phyloP scores from a whole-genome alignment of 2,888 invertebrate genomes.

The Volucella zonaria region DNA sequence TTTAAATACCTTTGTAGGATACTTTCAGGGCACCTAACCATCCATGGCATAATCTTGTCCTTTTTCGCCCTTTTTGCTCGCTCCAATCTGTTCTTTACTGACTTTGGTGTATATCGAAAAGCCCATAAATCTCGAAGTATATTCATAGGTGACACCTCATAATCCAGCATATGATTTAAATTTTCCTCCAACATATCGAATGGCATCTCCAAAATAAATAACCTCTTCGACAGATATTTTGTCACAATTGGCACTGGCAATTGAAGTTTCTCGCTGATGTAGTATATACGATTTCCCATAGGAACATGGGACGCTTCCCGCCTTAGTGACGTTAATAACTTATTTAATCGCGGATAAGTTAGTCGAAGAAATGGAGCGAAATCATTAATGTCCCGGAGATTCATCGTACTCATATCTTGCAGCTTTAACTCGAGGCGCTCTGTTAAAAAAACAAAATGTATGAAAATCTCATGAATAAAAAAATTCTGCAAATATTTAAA shows the following conservation, averaged over 20 bases:
- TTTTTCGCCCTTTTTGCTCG: constrained; percentile 83
- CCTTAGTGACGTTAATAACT: constrained; percentile 76
- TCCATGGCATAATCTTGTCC: constrained; percentile 86
- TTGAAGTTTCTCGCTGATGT: constrained; percentile 83
- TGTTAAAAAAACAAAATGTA: constrained; percentile 57
- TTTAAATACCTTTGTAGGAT: constrained; percentile 84
- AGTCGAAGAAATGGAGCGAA: constrained; percentile 84
- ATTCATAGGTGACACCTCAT: constrained; percentile 84
- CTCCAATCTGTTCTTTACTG: constrained; percentile 84
- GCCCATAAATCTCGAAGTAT: constrained; percentile 86
- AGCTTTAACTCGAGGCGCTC: constrained; percentile 80
- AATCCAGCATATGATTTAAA: constrained; percentile 84
- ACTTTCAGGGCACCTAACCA: constrained; percentile 86
- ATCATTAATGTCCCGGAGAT: constrained; percentile 83
- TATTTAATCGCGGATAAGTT: constrained; percentile 79
- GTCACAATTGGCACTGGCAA: constrained; percentile 83
- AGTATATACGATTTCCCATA: constrained; percentile 85
- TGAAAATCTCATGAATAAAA: not conserved
- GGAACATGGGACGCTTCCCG: constrained; percentile 82
- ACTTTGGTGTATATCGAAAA: constrained; percentile 84
- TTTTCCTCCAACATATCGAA: constrained; percentile 84
- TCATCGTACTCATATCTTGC: constrained; percentile 81
- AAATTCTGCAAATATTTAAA: not conserved
- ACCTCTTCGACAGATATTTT: constrained; percentile 83
- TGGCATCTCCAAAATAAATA: constrained; percentile 84